Evolutionary conservation across 2,888 invertebrate genomes (phyloP), one percentile per base, ranked within the genome.

Genomic region (Scaptodrosophila latifasciaeformis): DNA sequence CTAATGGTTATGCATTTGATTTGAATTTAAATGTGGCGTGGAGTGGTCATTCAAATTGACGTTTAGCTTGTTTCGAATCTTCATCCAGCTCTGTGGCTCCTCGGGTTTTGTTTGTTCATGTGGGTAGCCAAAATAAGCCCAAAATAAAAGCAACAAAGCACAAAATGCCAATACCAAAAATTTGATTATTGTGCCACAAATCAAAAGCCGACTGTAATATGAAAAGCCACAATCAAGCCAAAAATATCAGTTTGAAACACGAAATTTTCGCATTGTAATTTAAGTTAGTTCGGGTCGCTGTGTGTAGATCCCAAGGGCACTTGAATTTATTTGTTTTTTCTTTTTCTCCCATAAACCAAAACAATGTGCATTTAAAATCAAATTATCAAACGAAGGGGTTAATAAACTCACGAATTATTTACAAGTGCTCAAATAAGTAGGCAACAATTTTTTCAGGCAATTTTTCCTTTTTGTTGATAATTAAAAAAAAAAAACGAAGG

Each of bases 21-120:
- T 72, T 60, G 67, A 65, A 63, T 80, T 70, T 81, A 65, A 81
- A 78, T 78, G 76, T 45, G 51, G 29, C 58, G 52, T 42, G 19
- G 49, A 70, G 71, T 61, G 59, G 39, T 19, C 40, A 19, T 52
- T 60, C 13, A 42, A 51, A 54, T 62, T 18, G 15, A 13, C 39
- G 24, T 37, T 24, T 24, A n/a, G n/a, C 7, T 24, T 24, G 24
- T 24, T 24, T 24, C n/a, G n/a, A n/a, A 7, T 24, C 24, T 24
- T 24, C 24, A 24, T 24, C 7, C 24, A 7, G 24, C 24, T 24
- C 4, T 24, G 24, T 3, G 24, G 24, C 3, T 3, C 7, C 24
- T 5, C 7, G 24, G 3, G 24, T 5, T 24, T 24, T 24, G 24
- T 3, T 24, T 24, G 24, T 24, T 3, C 24, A 24, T 7, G 7